Conservation (phyloP, 2,888 invertebrate genomes). For the Pseudococcus viburni region DNA sequence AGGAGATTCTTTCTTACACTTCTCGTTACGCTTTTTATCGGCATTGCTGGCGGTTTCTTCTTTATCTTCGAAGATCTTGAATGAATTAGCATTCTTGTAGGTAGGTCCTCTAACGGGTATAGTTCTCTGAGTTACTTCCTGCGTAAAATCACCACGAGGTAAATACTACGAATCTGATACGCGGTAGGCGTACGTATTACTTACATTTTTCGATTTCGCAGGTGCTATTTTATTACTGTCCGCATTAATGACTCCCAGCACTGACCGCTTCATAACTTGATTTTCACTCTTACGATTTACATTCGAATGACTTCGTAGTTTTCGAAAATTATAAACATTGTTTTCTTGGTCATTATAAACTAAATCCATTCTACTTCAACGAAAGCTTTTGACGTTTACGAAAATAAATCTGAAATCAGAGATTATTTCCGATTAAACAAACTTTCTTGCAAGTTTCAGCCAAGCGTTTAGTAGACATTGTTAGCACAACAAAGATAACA, state of each 20-base stretch:
- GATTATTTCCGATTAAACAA: not conserved
- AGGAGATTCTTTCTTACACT: constrained; percentile 58
- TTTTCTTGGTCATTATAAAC: constrained; percentile 74
- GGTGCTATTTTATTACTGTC: constrained; percentile 50
- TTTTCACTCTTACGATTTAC: constrained; percentile 53
- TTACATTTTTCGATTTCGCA: constrained; percentile 53
- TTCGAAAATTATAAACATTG: constrained; percentile 68
- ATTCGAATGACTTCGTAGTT: constrained; percentile 43
- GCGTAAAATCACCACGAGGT: not conserved
- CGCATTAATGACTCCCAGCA: constrained; percentile 77
- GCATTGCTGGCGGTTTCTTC: not conserved
- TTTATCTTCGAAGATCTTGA: constrained; percentile 57
- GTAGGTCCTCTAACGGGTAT: not conserved
- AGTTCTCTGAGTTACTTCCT: constrained; percentile 24
- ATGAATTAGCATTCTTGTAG: constrained; percentile 24
- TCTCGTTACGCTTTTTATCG: constrained; percentile 14
- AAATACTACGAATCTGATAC: not conserved
- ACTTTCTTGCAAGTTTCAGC: not conserved
- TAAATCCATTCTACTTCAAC: constrained; percentile 73
- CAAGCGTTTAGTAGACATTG: not conserved
- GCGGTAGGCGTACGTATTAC: not conserved
- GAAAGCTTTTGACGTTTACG: constrained; percentile 12
- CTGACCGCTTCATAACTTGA: constrained; percentile 71
- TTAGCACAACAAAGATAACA: not conserved
- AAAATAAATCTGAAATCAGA: not conserved